A percentile compares a stretch with the other conserved stretches of the same genome.
Conservation (phyloP, 92 coral and sea anemone genomes). For the Umimayanthus kanabou region DNA sequence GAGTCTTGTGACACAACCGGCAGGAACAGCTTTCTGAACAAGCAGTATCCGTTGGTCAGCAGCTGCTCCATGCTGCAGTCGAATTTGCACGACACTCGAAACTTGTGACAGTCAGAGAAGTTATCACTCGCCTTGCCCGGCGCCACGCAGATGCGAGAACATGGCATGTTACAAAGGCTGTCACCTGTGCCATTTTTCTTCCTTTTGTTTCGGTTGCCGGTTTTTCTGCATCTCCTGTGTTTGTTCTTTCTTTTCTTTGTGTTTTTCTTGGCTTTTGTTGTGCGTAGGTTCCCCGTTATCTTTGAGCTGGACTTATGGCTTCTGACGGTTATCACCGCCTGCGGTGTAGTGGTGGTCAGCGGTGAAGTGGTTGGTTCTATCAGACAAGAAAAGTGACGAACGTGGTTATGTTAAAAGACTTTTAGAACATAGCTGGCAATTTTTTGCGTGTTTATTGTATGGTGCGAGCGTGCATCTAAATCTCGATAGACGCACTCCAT, state of each 20-base stretch:
- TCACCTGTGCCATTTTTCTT: slow-evolving; percentile 11
- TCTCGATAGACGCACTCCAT: too few species aligned
- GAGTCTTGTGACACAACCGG: not conserved
- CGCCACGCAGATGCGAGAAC: slow-evolving; percentile 34
- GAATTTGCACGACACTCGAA: slow-evolving; percentile 30
- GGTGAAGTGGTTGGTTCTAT: slow-evolving; percentile 2
- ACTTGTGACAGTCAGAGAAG: slow-evolving; percentile 34
- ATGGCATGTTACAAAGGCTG: slow-evolving; percentile 23
- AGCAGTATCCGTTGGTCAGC: not conserved
- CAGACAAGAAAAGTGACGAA: not conserved
- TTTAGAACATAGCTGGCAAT: too few species aligned
- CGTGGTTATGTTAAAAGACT: too few species aligned
- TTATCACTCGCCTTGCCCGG: slow-evolving; percentile 21
- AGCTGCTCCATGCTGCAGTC: slow-evolving; percentile 30
- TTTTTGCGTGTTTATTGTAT: too few species aligned
- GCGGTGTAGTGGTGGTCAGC: not conserved
- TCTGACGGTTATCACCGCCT: not conserved
- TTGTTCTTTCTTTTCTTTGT: slow-evolving; percentile 9
- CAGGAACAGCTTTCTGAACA: slow-evolving; percentile 26
- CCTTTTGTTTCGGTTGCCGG: not conserved
- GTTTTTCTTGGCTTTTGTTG: not conserved
- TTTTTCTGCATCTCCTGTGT: slow-evolving; percentile 21
- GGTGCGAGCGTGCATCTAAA: too few species aligned
- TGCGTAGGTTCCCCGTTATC: slow-evolving; percentile 10
- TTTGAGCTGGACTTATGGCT: not conserved